These are phyloP conservation scores for Papio anubis DNA, from an alignment of 2,113 vertebrate genomes.

Conservation along the genomic window DNA sequence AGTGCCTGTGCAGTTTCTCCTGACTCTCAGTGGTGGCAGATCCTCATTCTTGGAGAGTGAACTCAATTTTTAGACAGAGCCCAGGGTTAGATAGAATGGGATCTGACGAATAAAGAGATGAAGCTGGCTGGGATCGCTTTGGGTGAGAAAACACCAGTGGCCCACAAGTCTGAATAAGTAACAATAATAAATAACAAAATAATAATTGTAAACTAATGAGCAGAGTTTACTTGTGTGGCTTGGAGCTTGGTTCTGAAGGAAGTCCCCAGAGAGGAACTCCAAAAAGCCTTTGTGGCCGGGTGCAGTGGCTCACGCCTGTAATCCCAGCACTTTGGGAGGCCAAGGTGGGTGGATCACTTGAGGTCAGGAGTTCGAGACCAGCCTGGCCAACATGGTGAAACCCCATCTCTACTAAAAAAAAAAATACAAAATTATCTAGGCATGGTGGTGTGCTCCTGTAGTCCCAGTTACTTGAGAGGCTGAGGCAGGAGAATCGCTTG, in stretches of 20 bases:
- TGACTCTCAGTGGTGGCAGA: background rate
- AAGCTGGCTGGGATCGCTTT: background rate
- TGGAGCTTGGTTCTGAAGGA: background rate
- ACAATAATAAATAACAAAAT: background rate
- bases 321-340: too few relatives aligned
- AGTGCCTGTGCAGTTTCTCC: background rate
- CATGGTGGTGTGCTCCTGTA: too few relatives aligned
- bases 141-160: background rate
- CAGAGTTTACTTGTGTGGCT: background rate
- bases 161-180: background rate
- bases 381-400: too few relatives aligned
- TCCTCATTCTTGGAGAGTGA: background rate
- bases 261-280: background rate
- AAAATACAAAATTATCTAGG: too few relatives aligned
- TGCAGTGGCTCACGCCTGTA: too few relatives aligned
- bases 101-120: background rate
- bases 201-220: background rate
- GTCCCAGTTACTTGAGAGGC: too few relatives aligned
- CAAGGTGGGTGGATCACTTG: too few relatives aligned
- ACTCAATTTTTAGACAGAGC: conserved; percentile 4
- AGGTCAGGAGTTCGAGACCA: too few relatives aligned
- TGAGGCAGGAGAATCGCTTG: too few relatives aligned
- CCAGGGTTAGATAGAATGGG: background rate
- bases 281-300: too few relatives aligned
- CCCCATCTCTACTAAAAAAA: too few relatives aligned